Evolutionary conservation across 1,140 invertebrate genomes (phyloP).

Genomic region (Drosophila tristis): DNA sequence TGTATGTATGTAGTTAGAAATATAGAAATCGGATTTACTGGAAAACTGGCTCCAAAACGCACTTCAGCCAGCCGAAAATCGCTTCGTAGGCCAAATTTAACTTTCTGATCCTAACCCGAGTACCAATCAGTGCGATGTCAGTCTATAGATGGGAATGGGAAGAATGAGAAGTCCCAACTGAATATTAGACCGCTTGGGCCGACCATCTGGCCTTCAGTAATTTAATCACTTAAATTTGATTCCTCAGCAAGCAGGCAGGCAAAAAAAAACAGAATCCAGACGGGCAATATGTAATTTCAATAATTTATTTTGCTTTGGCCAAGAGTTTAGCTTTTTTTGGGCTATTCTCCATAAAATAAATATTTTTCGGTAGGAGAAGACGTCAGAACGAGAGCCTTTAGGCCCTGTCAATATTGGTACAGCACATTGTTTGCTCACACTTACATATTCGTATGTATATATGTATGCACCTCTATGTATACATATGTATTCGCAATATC

Average conservation of each 20-base stretch:
- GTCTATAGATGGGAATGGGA: no score
- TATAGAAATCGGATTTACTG: background rate
- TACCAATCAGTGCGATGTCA: slow-evolving; percentile 29
- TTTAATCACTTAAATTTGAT: slow-evolving; percentile 60
- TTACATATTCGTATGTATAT: background rate
- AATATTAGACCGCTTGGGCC: slow-evolving; percentile 5
- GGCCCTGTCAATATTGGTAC: slow-evolving; percentile 65
- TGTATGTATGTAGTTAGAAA: no score
- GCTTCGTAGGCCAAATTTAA: slow-evolving; percentile 18
- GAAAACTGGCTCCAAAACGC: background rate
- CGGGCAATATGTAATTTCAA: slow-evolving; percentile 62
- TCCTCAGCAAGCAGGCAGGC: slow-evolving; percentile 50
- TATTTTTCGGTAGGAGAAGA: background rate
- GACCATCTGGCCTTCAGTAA: slow-evolving; percentile 46
- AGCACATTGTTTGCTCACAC: slow-evolving; percentile 66
- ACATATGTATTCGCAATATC: background rate
- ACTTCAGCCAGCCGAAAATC: slow-evolving; percentile 5
- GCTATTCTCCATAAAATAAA: background rate
- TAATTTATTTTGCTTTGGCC: slow-evolving; percentile 50
- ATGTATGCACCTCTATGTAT: background rate
- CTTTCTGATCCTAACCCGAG: slow-evolving; percentile 37
- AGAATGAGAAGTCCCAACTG: slow-evolving; percentile 3
- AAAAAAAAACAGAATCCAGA: slow-evolving; percentile 2
- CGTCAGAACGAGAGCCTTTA: slow-evolving; percentile 38
- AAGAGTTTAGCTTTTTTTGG: slow-evolving; percentile 3